Evolutionary conservation across 1,140 invertebrate species (phyloP).

Genomic region (Alviniconcha marisindica): DNA sequence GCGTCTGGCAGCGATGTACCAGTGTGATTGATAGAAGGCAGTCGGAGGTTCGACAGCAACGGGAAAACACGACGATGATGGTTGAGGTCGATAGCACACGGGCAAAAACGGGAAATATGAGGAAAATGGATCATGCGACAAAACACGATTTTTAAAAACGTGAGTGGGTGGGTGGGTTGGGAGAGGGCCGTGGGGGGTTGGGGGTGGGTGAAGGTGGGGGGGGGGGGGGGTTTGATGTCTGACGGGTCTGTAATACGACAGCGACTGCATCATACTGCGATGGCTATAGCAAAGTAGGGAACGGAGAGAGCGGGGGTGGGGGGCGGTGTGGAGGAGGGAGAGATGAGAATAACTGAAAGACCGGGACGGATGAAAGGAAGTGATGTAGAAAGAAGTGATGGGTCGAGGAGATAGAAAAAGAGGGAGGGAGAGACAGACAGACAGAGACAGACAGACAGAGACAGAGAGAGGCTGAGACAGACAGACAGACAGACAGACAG

Average conservation of each 20-base stretch:
- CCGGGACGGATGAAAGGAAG: background rate
- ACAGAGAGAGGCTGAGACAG: background rate
- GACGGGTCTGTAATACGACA: no score
- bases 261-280: background rate
- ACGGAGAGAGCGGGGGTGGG: background rate
- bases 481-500: background rate
- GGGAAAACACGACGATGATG: no score
- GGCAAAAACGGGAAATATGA: no score
- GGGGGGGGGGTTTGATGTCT: background rate
- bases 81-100: no score
- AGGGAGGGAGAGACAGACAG: background rate
- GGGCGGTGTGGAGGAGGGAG: background rate
- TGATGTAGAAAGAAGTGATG: background rate
- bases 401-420: constrained; percentile 6
- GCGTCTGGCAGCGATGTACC: no score
- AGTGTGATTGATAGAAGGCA: no score
- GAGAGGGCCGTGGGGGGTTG: background rate
- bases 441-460: background rate
- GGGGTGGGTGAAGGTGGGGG: background rate
- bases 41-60: no score
- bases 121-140: no score
- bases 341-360: constrained; percentile 1
- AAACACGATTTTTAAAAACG: no score
- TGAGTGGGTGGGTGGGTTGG: background rate
- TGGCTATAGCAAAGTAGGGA: background rate